Percentiles rank a stretch among this genome's conserved stretches.
phyloP scores from a whole-genome alignment of 1,140 invertebrate species.

The Drosophila insularis region DNA sequence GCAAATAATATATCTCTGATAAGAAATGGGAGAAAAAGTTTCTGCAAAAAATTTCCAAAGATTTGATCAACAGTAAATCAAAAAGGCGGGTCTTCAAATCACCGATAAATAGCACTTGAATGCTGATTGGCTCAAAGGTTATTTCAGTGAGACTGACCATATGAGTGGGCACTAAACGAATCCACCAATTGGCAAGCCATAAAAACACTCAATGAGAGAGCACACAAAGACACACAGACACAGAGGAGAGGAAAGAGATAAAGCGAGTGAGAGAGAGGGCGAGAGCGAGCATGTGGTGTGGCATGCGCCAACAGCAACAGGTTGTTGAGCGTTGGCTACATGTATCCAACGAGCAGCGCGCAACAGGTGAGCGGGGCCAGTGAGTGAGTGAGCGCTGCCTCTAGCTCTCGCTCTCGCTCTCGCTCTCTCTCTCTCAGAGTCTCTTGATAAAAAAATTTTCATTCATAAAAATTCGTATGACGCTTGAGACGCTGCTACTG shows the following conservation, averaged over 20 bases:
- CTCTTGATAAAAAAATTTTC: slow-evolving; percentile 13
- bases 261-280: not conserved
- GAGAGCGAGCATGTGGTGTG: not conserved
- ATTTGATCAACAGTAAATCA: too few relatives aligned
- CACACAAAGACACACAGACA: not conserved
- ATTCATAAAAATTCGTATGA: slow-evolving; percentile 52
- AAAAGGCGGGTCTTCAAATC: not conserved
- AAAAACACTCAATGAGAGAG: slow-evolving; percentile 3
- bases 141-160: not conserved
- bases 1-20: too few relatives aligned
- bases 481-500: not conserved
- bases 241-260: not conserved
- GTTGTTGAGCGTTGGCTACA: slow-evolving; percentile 24
- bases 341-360: slow-evolving; percentile 6
- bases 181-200: not conserved
- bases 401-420: not conserved
- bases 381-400: not conserved
- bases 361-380: slow-evolving; percentile 29
- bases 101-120: not conserved
- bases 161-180: not conserved
- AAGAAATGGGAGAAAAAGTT: too few relatives aligned
- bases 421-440: not conserved
- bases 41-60: not conserved
- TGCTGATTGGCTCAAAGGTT: not conserved
- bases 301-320: slow-evolving; percentile 7